Evolutionary conservation across 2,888 invertebrate species (phyloP).

Genomic region (Byasa hedistus): DNA sequence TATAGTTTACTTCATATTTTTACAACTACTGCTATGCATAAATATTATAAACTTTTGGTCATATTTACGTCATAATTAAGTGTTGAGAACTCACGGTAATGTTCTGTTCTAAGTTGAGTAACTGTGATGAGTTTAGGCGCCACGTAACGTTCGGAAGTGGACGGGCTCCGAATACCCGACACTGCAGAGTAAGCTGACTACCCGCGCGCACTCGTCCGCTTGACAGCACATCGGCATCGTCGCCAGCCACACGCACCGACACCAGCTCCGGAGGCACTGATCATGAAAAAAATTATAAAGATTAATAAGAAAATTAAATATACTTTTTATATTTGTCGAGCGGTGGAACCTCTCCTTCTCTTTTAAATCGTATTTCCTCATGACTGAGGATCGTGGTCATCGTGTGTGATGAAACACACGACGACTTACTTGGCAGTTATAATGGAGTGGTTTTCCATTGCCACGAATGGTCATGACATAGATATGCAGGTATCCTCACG

Average conservation of each 20-base stretch:
- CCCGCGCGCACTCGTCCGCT: conserved; percentile 53
- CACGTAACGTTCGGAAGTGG: conserved; percentile 61
- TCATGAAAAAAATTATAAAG: background rate
- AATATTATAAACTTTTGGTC: no score
- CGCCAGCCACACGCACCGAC: conserved; percentile 48
- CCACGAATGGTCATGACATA: no score
- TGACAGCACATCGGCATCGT: conserved; percentile 29
- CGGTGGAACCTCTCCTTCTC: no score
- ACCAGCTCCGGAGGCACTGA: conserved; percentile 69
- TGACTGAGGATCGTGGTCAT: no score
- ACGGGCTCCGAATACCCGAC: conserved; percentile 68
- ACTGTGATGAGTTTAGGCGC: conserved; percentile 53
- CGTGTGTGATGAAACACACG: no score
- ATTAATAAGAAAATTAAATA: no score
- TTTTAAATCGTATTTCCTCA: no score
- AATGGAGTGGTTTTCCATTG: no score
- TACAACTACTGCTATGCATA: background rate
- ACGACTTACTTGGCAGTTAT: no score
- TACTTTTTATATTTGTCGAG: no score
- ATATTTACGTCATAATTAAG: background rate
- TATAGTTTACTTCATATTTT: background rate
- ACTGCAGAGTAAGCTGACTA: conserved; percentile 54
- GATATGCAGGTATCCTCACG: no score
- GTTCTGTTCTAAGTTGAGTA: conserved; percentile 58
- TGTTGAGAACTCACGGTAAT: conserved; percentile 45